Conservation (phyloP, 2,113 vertebrate species). For the Pagrus major region DNA sequence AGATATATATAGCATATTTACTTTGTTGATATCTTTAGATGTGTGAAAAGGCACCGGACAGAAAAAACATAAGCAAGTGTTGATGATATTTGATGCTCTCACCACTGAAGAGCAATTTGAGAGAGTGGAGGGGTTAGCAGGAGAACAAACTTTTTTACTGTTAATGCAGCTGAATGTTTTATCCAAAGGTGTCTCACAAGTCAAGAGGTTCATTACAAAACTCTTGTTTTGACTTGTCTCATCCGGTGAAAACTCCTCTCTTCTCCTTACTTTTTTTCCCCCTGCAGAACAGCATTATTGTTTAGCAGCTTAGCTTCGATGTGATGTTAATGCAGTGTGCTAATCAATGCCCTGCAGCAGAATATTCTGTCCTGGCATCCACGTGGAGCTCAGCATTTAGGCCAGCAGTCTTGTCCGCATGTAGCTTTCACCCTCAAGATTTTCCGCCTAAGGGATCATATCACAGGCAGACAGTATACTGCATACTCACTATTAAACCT, state of each 20-base stretch:
- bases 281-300: slow-evolving; percentile 22
- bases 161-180: slow-evolving; percentile 1
- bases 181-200: neutral
- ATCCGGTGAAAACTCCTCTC: slow-evolving; percentile 22
- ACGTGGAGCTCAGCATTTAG: neutral
- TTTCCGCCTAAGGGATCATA: slow-evolving; percentile 19
- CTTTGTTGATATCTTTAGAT: slow-evolving; percentile 74
- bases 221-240: slow-evolving; percentile 41
- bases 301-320: slow-evolving; percentile 37
- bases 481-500: neutral
- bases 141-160: neutral
- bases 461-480: neutral
- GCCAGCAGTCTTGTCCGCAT: neutral
- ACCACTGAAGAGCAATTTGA: slow-evolving; percentile 3
- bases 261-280: slow-evolving; percentile 9
- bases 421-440: neutral
- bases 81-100: slow-evolving; percentile 23
- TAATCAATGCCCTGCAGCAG: slow-evolving; percentile 41
- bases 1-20: slow-evolving; percentile 74
- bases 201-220: slow-evolving; percentile 23
- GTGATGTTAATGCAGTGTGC: slow-evolving; percentile 44
- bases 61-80: slow-evolving; percentile 9
- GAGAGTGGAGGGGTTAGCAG: neutral
- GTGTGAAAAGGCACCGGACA: slow-evolving; percentile 51
- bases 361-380: slow-evolving; percentile 19